A percentile compares a stretch with the other conserved stretches of the same genome.
Conservation (phyloP, 2,797 vertebrate species). For the Parauchenoglanis punctatus region DNA sequence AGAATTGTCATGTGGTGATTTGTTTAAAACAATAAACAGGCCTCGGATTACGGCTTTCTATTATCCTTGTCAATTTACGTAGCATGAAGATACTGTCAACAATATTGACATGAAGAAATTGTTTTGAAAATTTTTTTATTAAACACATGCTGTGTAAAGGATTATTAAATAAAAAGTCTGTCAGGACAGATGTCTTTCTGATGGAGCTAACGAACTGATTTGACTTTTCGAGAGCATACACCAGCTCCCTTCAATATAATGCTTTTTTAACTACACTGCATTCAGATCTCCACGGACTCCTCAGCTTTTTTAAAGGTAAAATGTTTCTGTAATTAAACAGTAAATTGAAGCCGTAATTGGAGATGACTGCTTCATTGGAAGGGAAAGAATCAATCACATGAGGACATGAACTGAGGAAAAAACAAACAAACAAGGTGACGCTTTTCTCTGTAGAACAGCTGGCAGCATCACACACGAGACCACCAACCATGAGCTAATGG, state of each 20-base stretch:
- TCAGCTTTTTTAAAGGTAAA: constrained; percentile 59
- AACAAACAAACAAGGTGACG: constrained; percentile 31
- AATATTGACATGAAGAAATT: constrained; percentile 69
- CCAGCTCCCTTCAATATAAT: constrained; percentile 44
- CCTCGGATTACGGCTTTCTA: constrained; percentile 57
- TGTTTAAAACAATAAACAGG: constrained; percentile 29
- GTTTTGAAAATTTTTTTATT: constrained; percentile 70
- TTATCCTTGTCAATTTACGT: constrained; percentile 60
- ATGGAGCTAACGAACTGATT: constrained; percentile 69
- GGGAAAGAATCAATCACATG: constrained; percentile 53
- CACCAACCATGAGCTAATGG: constrained; percentile 15
- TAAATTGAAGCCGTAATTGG: constrained; percentile 71
- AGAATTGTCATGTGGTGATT: neutral
- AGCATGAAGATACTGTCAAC: constrained; percentile 68
- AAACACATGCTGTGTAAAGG: constrained; percentile 69
- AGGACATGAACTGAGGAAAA: constrained; percentile 32
- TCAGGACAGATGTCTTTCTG: constrained; percentile 72
- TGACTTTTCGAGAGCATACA: constrained; percentile 67
- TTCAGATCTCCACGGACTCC: constrained; percentile 65
- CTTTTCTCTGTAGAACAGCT: constrained; percentile 25
- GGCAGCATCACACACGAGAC: constrained; percentile 32
- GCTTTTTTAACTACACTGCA: constrained; percentile 63
- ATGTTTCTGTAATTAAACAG: constrained; percentile 72
- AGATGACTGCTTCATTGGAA: constrained; percentile 56
- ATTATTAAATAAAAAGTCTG: constrained; percentile 60